Base-by-base conservation (phyloP, 2,888 invertebrate genomes). In the Pseudoips prasinana region DNA sequence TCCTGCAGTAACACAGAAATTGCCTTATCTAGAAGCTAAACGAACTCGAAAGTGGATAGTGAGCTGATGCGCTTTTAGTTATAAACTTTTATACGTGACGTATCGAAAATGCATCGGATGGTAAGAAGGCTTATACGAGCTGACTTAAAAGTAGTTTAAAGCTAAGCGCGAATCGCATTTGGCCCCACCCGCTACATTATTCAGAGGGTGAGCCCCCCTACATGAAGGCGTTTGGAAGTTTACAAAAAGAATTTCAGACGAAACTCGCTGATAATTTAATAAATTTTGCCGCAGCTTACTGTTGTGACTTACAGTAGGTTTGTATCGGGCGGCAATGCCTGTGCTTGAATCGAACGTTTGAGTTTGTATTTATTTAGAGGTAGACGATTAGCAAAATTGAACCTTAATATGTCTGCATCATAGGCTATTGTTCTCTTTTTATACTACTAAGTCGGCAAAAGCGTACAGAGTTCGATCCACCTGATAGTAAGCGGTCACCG, bases 81-180 rank as follows among this genome's bases (percentile, higher is more conserved):
- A 64, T 53, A 64, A 75, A 78, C 66, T 75, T 72, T 64, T 57
- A 60, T 55, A 63, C 69, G 74, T 70, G 72, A 71, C 64, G 63
- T 72, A 76, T 77, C 64, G 75, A 69, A 69, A 74, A 76, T 77
- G 77, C 80, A 78, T 71, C 69, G 64, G 67, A 72, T 66, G 53
- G 63, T 70, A 70, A 71, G 73, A 69, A 69, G 72, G 71, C 74
- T 79, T 74, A 74, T 67, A 68, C 58, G 60, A 62, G 63, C 68
- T 69, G 76, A 79, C 73, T 81, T 75, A 76, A 71, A 81, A 81
- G 69, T 59, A 78, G 75, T 73, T 72, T 54, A 43, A 41, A 63
- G 64, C 70, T 74, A 67, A 72, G 67, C 69, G 70, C 44, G 60
- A 64, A 59, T 66, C 66, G 62, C 70, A 67, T 72, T 72, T 68